Percentiles rank a stretch among this genome's conserved stretches.
Evolutionary conservation across 2,113 vertebrate species (phyloP).

Genomic region (Stictonetta naevosa): DNA sequence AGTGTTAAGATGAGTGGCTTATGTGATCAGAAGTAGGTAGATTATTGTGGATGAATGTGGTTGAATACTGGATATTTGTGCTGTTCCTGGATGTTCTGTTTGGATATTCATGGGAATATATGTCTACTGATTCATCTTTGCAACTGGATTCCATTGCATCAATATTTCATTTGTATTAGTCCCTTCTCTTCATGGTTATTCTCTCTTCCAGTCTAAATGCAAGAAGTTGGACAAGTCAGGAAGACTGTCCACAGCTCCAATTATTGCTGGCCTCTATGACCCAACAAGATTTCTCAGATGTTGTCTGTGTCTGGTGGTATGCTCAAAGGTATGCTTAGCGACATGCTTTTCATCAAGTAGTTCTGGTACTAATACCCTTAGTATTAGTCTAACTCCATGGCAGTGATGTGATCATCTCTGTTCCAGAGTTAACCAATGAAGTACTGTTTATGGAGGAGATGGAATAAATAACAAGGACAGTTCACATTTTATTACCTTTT

Average conservation of each 20-base stretch:
- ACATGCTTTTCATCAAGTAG: neutral
- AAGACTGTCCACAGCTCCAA: neutral
- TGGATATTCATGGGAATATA: neutral
- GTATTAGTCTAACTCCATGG: fast-evolving
- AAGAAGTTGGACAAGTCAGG: neutral
- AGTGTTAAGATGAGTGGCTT: neutral
- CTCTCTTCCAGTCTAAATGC: neutral
- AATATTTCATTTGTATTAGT: conserved; percentile 24
- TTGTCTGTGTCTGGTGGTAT: fast-evolving
- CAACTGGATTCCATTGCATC: neutral
- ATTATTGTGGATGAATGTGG: neutral
- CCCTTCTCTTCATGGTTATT: neutral
- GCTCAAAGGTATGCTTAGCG: neutral
- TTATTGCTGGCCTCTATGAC: neutral
- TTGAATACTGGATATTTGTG: neutral
- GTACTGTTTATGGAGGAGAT: neutral
- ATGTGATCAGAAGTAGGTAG: neutral
- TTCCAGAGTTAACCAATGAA: fast-evolving
- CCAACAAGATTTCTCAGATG: neutral
- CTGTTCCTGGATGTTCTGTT: neutral
- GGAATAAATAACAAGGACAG: too few relatives aligned
- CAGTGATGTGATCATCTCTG: neutral
- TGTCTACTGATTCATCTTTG: neutral
- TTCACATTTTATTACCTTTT: neutral
- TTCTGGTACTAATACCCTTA: neutral